A percentile compares a stretch with the other conserved stretches of the same genome.
These are phyloP conservation scores for Ceyx cyanopectus DNA, from an alignment of 2,113 vertebrate genomes.

Conservation along the genomic window DNA sequence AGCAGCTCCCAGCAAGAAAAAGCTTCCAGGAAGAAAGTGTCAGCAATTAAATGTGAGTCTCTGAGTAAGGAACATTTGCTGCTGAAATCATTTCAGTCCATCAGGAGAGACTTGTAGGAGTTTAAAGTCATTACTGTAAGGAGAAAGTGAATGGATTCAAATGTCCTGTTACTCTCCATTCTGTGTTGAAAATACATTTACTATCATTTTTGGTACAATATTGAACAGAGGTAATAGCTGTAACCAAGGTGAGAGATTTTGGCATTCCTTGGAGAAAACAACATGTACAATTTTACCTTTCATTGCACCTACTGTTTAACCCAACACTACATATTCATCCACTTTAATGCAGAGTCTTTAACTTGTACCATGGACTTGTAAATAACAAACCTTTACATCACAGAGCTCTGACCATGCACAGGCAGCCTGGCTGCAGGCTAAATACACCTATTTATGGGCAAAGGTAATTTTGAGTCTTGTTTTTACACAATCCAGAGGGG, in stretches of 20 bases:
- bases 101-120: neutral
- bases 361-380: neutral
- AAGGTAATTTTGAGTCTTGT: neutral
- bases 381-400: neutral
- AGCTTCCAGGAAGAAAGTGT: neutral
- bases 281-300: neutral
- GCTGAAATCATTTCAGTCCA: neutral
- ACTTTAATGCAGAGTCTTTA: neutral
- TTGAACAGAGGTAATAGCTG: neutral
- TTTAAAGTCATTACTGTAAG: neutral
- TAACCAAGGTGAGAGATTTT: neutral
- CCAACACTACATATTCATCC: neutral
- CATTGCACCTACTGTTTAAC: neutral
- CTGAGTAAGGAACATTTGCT: neutral
- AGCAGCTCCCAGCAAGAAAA: slow-evolving; percentile 11
- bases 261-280: neutral
- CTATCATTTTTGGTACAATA: neutral
- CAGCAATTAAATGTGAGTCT: neutral
- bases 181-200: neutral
- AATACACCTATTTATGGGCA: neutral
- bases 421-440: neutral
- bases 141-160: neutral
- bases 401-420: neutral
- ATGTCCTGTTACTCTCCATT: neutral
- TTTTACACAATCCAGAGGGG: neutral